Percentiles rank a stretch among this genome's conserved stretches.
phyloP scores from a whole-genome alignment of 2,888 invertebrate genomes.

The Camptogramma bilineatum region DNA sequence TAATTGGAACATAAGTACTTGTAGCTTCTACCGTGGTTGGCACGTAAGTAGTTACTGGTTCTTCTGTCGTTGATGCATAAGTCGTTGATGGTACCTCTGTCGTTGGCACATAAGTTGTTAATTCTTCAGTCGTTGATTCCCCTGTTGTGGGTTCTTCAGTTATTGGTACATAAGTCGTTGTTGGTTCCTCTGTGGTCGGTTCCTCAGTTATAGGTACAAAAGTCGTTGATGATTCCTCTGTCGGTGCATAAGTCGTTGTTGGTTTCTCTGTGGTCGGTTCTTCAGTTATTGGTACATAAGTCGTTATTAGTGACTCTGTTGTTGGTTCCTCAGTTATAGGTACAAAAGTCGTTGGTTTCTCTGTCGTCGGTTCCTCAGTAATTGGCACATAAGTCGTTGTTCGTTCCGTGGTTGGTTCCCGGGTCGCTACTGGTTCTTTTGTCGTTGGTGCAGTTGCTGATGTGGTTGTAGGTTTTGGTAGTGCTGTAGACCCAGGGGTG shows the following conservation, averaged over 20 bases:
- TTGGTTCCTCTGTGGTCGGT: background rate
- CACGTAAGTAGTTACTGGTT: too few relatives aligned
- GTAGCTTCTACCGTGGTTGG: too few relatives aligned
- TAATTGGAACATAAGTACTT: too few relatives aligned
- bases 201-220: too few relatives aligned
- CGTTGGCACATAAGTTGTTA: too few relatives aligned
- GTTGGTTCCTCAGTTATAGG: background rate
- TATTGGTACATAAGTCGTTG: conserved; percentile 7
- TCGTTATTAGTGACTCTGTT: background rate
- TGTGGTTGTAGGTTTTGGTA: background rate
- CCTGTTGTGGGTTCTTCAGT: background rate
- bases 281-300: background rate
- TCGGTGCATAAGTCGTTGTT: background rate
- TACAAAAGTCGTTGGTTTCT: conserved; percentile 20
- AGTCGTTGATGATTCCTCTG: background rate
- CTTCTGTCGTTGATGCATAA: too few relatives aligned
- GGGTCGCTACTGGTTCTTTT: background rate
- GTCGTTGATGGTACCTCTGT: too few relatives aligned
- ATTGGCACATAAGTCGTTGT: conserved; percentile 8
- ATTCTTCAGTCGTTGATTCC: too few relatives aligned
- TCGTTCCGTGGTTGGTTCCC: background rate
- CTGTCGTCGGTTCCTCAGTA: conserved; percentile 10
- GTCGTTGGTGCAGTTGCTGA: background rate
- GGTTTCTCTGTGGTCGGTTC: too few relatives aligned
- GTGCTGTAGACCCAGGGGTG: background rate